Conservation (phyloP, 2,113 vertebrate species). For the Rhynchomys soricoides region DNA sequence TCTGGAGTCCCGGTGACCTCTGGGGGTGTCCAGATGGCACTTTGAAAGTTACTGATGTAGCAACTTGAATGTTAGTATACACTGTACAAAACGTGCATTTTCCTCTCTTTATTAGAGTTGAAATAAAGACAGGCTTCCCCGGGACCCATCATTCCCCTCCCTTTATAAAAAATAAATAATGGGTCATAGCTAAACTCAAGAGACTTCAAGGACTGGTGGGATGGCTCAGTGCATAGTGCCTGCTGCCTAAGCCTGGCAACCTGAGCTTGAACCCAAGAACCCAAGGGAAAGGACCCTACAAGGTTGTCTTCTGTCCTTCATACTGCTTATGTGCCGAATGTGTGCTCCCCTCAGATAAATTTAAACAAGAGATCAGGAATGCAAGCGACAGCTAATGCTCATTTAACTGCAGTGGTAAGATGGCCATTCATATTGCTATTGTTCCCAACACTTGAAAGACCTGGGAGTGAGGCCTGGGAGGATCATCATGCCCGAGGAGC, state of each 20-base stretch:
- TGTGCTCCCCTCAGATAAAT: background rate
- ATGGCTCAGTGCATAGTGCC: background rate
- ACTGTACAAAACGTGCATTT: background rate
- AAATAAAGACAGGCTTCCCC: background rate
- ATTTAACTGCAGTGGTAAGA: background rate
- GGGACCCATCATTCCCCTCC: background rate
- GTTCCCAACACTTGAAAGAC: background rate
- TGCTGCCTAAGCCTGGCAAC: background rate
- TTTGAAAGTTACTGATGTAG: constrained; percentile 11
- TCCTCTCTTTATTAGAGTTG: background rate
- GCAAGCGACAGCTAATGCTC: background rate
- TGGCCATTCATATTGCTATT: background rate
- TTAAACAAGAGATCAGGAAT: background rate
- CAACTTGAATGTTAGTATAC: background rate
- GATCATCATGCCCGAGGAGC: background rate
- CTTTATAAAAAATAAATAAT: background rate
- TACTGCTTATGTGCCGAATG: no score
- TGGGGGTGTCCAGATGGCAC: background rate
- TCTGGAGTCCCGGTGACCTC: background rate
- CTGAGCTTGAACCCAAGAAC: background rate
- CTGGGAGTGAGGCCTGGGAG: background rate
- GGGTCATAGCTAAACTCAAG: background rate
- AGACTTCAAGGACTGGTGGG: background rate
- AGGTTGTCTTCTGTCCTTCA: background rate
- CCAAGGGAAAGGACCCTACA: background rate